Base-by-base conservation (phyloP, 2,888 invertebrate species). In the Cerastoderma edule region DNA sequence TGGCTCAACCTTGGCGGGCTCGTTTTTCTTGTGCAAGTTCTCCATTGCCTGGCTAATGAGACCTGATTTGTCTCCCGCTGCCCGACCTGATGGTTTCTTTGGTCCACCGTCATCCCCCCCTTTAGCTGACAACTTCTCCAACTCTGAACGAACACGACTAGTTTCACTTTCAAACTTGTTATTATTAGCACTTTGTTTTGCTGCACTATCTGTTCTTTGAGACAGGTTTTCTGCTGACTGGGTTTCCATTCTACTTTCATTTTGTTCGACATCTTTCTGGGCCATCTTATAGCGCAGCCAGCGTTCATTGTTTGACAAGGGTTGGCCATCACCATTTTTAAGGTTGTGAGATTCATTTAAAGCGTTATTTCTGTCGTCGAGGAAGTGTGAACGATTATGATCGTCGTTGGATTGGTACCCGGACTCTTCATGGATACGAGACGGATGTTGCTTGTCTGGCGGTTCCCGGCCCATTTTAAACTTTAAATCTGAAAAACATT, bases 21-120 rank as follows among this genome's bases (percentile, higher is more conserved):
- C 88, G 53, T 67, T 80, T 78, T 83, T 83, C 53, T 77, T 80
- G 48, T 63, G 75, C 88, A 98, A 94, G 87, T 97, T 97, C 93
- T 97, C 97, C 94, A 97, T 98, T 90, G 98, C 98, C 94, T 97
- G 97, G 67, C 96, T 96, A 84, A 98, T 97, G 85, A 98, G 95
- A 60, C 98, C 98, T 74, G 96, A 95, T 95, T 97, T 96, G 89
- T 97, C 90, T 35, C 88, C 89, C 13, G 66, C 63, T 13, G 66
- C 56, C 1, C 81, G 86, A 32, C 83, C 80, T 19, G 78, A 39
- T 4, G 77, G 54, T 56, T 75, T 81, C 63, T 80, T 85, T 57
- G 78, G 78, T 72, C 79, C 80, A 63, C 39, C 44, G 19, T 79
- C 79, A n/a, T 78, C 80, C 35, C 48, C 66, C 39, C 72, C 66